Evolutionary conservation across 2,113 vertebrate genomes (phyloP).

Genomic region (Psilopogon haemacephalus): DNA sequence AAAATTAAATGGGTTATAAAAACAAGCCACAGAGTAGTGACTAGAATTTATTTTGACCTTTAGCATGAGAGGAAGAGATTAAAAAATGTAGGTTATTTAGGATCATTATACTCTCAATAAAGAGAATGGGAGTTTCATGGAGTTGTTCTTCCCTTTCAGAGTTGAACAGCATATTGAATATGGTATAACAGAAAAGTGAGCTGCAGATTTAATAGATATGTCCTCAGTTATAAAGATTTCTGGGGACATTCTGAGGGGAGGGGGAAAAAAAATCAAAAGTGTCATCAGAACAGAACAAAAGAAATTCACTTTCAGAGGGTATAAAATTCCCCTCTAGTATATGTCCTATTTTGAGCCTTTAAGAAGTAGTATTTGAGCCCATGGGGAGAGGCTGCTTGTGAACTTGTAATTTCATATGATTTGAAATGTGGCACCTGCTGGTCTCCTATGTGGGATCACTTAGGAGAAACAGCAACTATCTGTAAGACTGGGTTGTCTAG

Average conservation of each 20-base stretch:
- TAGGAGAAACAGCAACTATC: conserved; percentile 55
- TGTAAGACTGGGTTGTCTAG: conserved; percentile 39
- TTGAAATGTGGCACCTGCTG: conserved; percentile 76
- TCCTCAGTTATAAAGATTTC: conserved; percentile 25
- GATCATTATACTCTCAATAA: not conserved
- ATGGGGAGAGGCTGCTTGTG: conserved; percentile 64
- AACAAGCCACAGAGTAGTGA: not conserved
- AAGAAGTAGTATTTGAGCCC: conserved; percentile 71
- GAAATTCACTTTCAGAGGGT: conserved; percentile 19
- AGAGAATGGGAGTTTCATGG: not conserved
- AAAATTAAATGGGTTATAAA: not conserved
- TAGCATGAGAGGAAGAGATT: not conserved
- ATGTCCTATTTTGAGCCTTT: conserved; percentile 57
- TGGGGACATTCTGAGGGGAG: not conserved
- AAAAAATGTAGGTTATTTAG: not conserved
- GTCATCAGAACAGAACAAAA: conserved; percentile 29
- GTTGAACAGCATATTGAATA: not conserved
- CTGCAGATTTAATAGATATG: not conserved
- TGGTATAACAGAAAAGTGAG: not conserved
- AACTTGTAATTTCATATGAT: conserved; percentile 80
- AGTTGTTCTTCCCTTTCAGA: not conserved
- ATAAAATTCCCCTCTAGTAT: conserved; percentile 25
- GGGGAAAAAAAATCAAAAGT: not conserved
- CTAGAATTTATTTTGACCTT: not conserved
- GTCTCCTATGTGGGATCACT: conserved; percentile 64